phyloP scores from a whole-genome alignment of 2,113 vertebrate species.

The Siniperca knerii region DNA sequence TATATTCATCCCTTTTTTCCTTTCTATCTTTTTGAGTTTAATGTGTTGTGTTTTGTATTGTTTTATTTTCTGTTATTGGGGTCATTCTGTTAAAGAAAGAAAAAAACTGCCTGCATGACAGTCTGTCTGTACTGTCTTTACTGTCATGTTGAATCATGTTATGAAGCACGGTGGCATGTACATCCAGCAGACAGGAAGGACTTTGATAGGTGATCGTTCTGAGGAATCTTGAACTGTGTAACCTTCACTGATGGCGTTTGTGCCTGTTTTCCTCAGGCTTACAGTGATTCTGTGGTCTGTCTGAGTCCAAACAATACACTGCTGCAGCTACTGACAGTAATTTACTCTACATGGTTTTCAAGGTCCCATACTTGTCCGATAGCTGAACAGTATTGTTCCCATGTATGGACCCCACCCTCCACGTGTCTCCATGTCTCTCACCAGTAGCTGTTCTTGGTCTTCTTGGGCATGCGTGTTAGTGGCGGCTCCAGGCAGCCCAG shows the following conservation, averaged over 20 bases:
- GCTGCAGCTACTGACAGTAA: not conserved
- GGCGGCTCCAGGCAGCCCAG: conserved; percentile 98
- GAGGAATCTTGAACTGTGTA: conserved; percentile 11
- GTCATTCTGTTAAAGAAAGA: not conserved
- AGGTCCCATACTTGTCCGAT: not conserved
- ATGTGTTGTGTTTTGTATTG: not conserved
- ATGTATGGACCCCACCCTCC: too few relatives aligned
- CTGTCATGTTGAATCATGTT: conserved; percentile 9
- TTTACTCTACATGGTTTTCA: not conserved
- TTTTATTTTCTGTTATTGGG: not conserved
- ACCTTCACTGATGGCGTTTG: conserved; percentile 13
- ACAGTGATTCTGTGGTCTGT: not conserved
- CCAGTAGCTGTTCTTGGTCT: conserved; percentile 99
- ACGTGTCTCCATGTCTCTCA: conserved; percentile 78
- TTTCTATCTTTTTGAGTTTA: not conserved
- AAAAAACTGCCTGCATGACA: too few relatives aligned
- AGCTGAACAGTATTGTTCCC: not conserved
- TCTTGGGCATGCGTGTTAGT: conserved; percentile 97
- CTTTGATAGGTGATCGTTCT: not conserved
- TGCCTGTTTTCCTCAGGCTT: not conserved
- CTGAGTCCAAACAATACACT: not conserved
- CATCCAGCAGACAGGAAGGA: not conserved
- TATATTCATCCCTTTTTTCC: not conserved
- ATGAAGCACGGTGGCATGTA: not conserved
- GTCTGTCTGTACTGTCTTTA: not conserved